Percentiles rank a stretch among this genome's conserved stretches.
Evolutionary conservation across 2,888 invertebrate species (phyloP).

Genomic region (Pycnomerus fuliginosus): DNA sequence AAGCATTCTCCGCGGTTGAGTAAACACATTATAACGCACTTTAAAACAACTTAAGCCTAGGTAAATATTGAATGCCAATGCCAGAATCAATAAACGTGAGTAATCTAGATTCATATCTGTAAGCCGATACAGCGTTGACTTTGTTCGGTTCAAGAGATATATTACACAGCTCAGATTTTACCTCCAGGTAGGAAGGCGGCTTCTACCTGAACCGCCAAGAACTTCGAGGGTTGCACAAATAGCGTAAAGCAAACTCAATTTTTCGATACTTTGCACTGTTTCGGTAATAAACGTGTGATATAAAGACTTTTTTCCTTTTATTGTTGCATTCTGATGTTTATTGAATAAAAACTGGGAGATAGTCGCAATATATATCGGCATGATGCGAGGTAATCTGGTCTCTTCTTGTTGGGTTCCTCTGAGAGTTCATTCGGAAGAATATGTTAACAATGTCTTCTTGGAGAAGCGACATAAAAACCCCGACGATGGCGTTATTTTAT

Average conservation of each 20-base stretch:
- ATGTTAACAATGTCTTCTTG: conserved; percentile 5
- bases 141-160: conserved; percentile 38
- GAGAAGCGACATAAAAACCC: conserved; percentile 2
- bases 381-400: too few relatives aligned
- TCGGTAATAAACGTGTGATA: conserved; percentile 11
- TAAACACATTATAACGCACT: conserved; percentile 45
- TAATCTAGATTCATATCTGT: conserved; percentile 43
- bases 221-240: neutral
- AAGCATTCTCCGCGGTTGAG: conserved; percentile 24
- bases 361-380: too few relatives aligned
- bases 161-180: conserved; percentile 31
- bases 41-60: conserved; percentile 42
- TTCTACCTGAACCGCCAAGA: conserved; percentile 1
- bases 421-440: too few relatives aligned
- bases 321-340: too few relatives aligned
- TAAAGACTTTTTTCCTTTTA: too few relatives aligned
- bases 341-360: too few relatives aligned
- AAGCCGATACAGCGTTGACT: conserved; percentile 40
- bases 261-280: conserved; percentile 3
- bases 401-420: too few relatives aligned
- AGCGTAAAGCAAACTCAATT: neutral
- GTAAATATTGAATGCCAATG: conserved; percentile 45
- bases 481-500: conserved; percentile 4
- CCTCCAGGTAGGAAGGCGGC: conserved; percentile 22
- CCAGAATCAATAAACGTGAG: conserved; percentile 45